Percentiles rank a stretch among this genome's conserved stretches.
These are phyloP conservation scores for Drosophila chauvacae DNA, from an alignment of 1,140 invertebrate species.

Conservation along the genomic window DNA sequence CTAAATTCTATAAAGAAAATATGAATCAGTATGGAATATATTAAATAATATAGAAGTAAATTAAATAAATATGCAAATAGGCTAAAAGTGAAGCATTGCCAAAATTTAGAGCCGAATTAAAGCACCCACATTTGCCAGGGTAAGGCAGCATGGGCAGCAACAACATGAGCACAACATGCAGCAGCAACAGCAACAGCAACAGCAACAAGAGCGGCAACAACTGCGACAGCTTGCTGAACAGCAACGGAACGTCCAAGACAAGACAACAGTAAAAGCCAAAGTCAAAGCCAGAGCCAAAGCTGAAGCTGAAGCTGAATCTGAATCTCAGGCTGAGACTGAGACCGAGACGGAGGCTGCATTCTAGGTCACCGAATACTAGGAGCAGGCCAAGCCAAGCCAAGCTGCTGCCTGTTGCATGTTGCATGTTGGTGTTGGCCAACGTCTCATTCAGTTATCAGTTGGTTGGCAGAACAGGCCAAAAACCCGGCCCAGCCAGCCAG, in stretches of 20 bases:
- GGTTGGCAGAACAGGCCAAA: constrained; percentile 19
- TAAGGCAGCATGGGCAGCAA: constrained; percentile 16
- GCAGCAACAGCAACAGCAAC: constrained; percentile 10
- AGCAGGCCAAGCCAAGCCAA: constrained; percentile 34
- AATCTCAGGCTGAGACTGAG: constrained; percentile 11
- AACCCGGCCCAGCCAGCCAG: constrained; percentile 19
- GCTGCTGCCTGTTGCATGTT: constrained; percentile 36
- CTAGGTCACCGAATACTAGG: constrained; percentile 77
- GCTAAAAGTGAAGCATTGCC: no score
- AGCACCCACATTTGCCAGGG: constrained; percentile 6
- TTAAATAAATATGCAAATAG: no score
- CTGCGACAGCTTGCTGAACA: constrained; percentile 57
- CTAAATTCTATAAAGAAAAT: not conserved
- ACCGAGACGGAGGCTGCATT: constrained; percentile 60
- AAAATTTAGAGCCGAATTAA: no score
- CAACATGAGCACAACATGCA: constrained; percentile 28
- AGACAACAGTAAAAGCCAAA: constrained; percentile 63
- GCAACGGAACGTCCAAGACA: constrained; percentile 52
- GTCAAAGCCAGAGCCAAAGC: constrained; percentile 20
- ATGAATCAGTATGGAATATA: no score
- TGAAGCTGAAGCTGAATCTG: constrained; percentile 13
- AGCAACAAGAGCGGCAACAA: constrained; percentile 25
- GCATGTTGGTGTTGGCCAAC: constrained; percentile 72
- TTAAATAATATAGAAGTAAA: no score
- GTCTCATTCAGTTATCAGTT: constrained; percentile 78